Evolutionary conservation across 2,888 invertebrate species (phyloP), one percentile per base, ranked within the genome.

Genomic region (Drosophila villosipedis): DNA sequence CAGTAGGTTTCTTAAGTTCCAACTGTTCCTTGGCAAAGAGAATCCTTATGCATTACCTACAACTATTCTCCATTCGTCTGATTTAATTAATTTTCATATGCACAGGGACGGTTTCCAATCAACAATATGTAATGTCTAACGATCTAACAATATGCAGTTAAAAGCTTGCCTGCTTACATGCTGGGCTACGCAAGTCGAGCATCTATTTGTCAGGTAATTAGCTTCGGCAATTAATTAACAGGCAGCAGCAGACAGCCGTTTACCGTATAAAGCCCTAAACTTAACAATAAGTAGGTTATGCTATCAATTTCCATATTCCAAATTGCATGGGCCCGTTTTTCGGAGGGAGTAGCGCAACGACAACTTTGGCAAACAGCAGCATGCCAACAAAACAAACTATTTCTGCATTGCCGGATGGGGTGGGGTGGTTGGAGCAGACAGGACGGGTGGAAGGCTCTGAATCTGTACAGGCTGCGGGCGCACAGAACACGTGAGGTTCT

Each of bases 401-500:
- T 89, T 71, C 58, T 72, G 76, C 68, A 66, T 52, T 14, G 55
- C 25, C 6, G 14, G 35, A 37, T 39, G 55, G 10, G n/a, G 22
- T 28, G 0, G 0, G 22, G 22, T 2, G 25, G 14, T 19, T 28
- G n/a, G n/a, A 7, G n/a, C 16, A 12, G 7, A 0, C 3, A 25
- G 1, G 9, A 16, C 12, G n/a, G 39, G 3, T 12, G 39, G 47
- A 14, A 9, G 31, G 31, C 28, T 47, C 57, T 22, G 66, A 55
- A 55, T 61, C 62, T 62, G 62, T 53, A 61, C 19, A 37, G 10
- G 30, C 58, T 72, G 62, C 58, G 67, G 50, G 43, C 30, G 35
- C 65, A 73, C 66, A 73, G 80, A 76, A 78, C 85, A 85, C 87
- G 84, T 89, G 89, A 86, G 89, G 82, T 66, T 81, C 70, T 89